Evolutionary conservation across 2,797 vertebrate species (phyloP), one percentile per base, ranked within the genome.

Genomic region (Anguilla obscura): DNA sequence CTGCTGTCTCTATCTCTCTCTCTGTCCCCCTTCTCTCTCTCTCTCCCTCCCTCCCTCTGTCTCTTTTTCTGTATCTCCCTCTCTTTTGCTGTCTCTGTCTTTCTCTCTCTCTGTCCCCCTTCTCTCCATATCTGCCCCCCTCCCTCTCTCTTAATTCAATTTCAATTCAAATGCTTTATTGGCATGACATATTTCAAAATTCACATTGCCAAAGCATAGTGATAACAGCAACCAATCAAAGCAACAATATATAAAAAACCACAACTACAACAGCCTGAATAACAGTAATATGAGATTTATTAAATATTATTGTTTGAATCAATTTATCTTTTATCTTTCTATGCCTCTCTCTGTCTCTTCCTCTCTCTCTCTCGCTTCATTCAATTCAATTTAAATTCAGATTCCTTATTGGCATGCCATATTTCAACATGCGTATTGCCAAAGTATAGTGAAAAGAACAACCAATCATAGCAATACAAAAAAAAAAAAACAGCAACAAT

Each of bases 21-120:
- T 60, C 60, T 90, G 90, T 91, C 91, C 9, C 66, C 7, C 2
- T 76, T 76, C 16, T 36, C 33, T 36, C 33, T 18, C 2, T 76
- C 33, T 27, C 30, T 16, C 3, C 10, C 69, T 14, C n/a, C 12
- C 24, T 27, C 69, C 27, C 1, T 30, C 48, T 50, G 4, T 50
- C 48, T 50, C 21, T 21, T 24, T 24, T 21, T 9, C 7, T 7
- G 21, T 18, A 21, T 24, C 21, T 24, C 3, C 1, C n/a, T 27
- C n/a, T 69, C 69, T 84, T 60, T 36, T 12, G 14, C 54, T 56
- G 12, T 89, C 21, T 86, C 54, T 84, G 89, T 88, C 86, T 89
- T 50, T 88, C 84, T 79, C 89, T 89, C 21, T 84, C 58, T 60
- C 60, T 90, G 90, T 91, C 91, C 9, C 66, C 7, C 2, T 76